Evolutionary conservation across 2,888 invertebrate genomes (phyloP).

Genomic region (Pocota personata): DNA sequence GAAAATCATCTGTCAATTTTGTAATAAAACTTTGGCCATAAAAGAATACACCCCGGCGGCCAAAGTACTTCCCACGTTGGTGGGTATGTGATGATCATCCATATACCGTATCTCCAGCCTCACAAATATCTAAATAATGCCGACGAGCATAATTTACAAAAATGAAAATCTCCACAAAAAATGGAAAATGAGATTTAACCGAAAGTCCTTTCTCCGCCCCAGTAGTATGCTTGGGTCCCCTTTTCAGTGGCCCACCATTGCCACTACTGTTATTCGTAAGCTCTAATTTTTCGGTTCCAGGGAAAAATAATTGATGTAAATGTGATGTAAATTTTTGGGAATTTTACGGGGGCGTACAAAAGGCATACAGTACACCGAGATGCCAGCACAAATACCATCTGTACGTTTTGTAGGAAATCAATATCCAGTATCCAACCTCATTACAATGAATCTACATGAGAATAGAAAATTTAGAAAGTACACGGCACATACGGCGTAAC

Average conservation of each 20-base stretch:
- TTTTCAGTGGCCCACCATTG: not conserved
- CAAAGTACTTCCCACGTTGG: not conserved
- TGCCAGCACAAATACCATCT: conserved; percentile 10
- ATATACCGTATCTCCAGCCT: not conserved
- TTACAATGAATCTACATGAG: conserved; percentile 30
- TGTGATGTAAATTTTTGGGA: conserved; percentile 21
- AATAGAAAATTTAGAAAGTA: not conserved
- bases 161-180: conserved; percentile 23
- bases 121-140: not conserved
- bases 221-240: not conserved
- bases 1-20: conserved; percentile 49
- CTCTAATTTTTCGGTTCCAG: conserved; percentile 5
- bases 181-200: not conserved
- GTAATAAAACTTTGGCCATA: conserved; percentile 45
- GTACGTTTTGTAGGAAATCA: conserved; percentile 21
- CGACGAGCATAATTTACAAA: not conserved
- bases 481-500: not conserved
- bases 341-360: not conserved
- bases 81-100: not conserved
- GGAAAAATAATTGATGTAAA: conserved; percentile 48
- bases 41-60: not conserved
- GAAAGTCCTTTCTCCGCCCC: not conserved
- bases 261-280: not conserved
- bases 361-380: not conserved
- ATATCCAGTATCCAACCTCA: conserved; percentile 35